phyloP scores from a whole-genome alignment of 2,113 vertebrate genomes.

The Halichoerus grypus region DNA sequence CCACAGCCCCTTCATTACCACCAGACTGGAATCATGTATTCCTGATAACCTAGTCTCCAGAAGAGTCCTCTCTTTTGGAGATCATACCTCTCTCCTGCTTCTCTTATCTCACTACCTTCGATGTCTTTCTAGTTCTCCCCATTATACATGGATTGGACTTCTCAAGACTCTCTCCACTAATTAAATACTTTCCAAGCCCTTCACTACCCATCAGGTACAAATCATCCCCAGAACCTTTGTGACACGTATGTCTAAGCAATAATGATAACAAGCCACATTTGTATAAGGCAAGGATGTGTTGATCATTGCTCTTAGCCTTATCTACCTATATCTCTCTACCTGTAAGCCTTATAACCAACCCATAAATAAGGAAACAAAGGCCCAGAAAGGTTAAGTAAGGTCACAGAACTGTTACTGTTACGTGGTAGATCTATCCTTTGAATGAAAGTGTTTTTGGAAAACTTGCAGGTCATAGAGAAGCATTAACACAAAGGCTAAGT shows the following conservation, averaged over 20 bases:
- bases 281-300: neutral
- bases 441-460: neutral
- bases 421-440: neutral
- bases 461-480: neutral
- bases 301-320: neutral
- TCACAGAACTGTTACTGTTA: neutral
- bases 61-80: neutral
- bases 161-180: neutral
- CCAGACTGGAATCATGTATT: neutral
- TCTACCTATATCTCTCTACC: neutral
- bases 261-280: neutral
- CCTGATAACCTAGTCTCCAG: neutral
- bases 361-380: neutral
- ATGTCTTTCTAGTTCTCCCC: neutral
- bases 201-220: neutral
- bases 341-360: neutral
- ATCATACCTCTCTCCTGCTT: neutral
- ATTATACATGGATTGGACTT: neutral
- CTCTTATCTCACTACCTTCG: neutral
- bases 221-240: neutral
- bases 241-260: neutral
- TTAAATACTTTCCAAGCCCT: neutral
- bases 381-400: neutral
- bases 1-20: neutral
- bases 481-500: neutral